Percentiles rank a stretch among this genome's conserved stretches.
Evolutionary conservation across 2,113 vertebrate species (phyloP).

Genomic region (Tragulus kanchil): DNA sequence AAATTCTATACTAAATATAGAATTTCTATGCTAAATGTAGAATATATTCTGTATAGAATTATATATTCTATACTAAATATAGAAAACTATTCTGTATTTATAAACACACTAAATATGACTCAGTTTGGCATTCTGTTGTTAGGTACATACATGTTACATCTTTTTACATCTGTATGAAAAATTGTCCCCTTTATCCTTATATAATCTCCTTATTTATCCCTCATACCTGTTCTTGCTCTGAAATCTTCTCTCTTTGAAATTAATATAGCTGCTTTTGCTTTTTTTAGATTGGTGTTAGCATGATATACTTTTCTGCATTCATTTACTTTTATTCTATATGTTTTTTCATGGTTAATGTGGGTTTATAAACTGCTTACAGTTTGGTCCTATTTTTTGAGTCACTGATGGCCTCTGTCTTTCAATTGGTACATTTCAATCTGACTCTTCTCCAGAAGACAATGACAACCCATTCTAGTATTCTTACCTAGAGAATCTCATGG

Average conservation of each 20-base stretch:
- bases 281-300: neutral
- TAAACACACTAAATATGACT: too few species aligned
- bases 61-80: too few species aligned
- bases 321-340: neutral
- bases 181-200: neutral
- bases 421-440: neutral
- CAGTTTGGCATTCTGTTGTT: neutral
- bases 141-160: neutral
- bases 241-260: neutral
- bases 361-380: neutral
- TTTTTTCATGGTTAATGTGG: neutral
- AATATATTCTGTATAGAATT: too few species aligned
- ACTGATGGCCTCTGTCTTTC: neutral
- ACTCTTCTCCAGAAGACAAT: neutral
- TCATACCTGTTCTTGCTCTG: neutral
- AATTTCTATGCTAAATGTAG: too few species aligned
- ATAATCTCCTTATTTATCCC: neutral
- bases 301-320: neutral
- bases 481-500: too few species aligned
- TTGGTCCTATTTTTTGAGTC: neutral
- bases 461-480: too few species aligned
- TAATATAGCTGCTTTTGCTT: neutral
- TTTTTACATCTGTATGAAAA: neutral
- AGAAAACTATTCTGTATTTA: too few species aligned
- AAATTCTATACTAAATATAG: neutral